phyloP scores from a whole-genome alignment of 2,113 vertebrate genomes.

The Stomatorhinus ivindoensis region DNA sequence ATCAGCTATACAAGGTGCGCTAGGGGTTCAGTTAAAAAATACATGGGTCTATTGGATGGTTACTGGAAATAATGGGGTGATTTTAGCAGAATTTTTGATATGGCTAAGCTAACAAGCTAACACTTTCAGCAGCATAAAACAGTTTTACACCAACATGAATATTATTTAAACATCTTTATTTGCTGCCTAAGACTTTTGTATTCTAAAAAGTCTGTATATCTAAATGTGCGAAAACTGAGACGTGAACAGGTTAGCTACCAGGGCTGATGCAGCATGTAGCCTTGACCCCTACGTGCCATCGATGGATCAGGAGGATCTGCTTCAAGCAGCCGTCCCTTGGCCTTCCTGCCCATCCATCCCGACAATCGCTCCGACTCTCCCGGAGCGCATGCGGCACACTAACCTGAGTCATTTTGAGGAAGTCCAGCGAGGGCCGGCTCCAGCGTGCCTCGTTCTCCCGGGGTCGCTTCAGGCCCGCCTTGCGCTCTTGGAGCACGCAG shows the following conservation, averaged over 20 bases:
- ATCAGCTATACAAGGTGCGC: neutral
- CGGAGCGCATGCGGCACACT: constrained; percentile 27
- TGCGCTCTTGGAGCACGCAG: constrained; percentile 60
- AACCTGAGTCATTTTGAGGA: constrained; percentile 72
- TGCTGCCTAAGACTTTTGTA: neutral
- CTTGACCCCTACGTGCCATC: neutral
- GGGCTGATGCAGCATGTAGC: neutral
- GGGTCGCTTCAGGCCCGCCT: constrained; percentile 58
- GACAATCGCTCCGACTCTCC: too few relatives aligned
- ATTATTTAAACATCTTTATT: neutral
- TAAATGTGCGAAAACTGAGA: neutral
- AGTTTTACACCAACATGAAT: neutral
- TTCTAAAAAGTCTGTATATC: too few relatives aligned
- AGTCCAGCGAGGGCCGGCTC: constrained; percentile 66
- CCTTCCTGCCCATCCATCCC: neutral
- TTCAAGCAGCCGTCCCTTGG: neutral
- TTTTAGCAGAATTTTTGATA: neutral
- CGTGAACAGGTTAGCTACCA: neutral
- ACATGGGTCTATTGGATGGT: neutral
- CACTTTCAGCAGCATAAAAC: neutral
- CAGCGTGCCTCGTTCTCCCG: constrained; percentile 60
- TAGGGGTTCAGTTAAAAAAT: neutral
- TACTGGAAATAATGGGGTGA: neutral
- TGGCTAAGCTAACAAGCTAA: neutral
- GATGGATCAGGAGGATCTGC: neutral